phyloP scores from a whole-genome alignment of 2,888 invertebrate species.

The Coecobrya sp. region DNA sequence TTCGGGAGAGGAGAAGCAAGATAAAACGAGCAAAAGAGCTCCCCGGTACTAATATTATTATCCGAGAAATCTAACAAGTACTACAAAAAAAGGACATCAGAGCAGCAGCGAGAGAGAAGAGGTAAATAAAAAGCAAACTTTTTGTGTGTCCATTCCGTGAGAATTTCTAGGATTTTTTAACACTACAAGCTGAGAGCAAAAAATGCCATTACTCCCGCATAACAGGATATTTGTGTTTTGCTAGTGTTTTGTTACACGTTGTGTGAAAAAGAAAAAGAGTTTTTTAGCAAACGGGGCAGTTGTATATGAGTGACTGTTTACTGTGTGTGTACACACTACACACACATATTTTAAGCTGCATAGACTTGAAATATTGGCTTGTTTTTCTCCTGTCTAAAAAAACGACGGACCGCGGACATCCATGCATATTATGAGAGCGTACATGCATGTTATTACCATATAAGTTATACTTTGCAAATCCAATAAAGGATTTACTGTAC shows the following conservation, averaged over 20 bases:
- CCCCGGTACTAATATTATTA: constrained; percentile 51
- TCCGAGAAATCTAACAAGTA: constrained; percentile 57
- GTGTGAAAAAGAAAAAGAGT: constrained; percentile 59
- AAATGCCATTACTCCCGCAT: constrained; percentile 78
- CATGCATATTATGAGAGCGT: constrained; percentile 23
- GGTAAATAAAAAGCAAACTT: constrained; percentile 52
- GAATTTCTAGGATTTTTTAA: constrained; percentile 74
- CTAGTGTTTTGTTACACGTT: constrained; percentile 60
- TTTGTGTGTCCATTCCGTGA: constrained; percentile 77
- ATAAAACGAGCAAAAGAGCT: constrained; percentile 36
- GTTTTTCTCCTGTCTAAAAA: constrained; percentile 45
- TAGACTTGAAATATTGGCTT: constrained; percentile 25
- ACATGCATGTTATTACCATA: constrained; percentile 13
- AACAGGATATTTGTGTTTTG: constrained; percentile 78
- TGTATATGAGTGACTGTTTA: constrained; percentile 15
- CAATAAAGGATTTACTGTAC: constrained; percentile 61
- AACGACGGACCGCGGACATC: constrained; percentile 1
- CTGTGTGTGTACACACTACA: constrained; percentile 2
- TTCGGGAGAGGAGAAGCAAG: neutral
- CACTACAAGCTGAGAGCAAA: constrained; percentile 58
- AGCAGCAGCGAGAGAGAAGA: too few relatives aligned
- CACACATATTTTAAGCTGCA: neutral
- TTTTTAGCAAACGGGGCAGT: constrained; percentile 24
- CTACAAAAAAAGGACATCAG: constrained; percentile 4
- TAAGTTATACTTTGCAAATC: constrained; percentile 39